These are phyloP conservation scores for Aspidiotus destructor DNA, from an alignment of 2,888 invertebrate species.

Conservation along the genomic window DNA sequence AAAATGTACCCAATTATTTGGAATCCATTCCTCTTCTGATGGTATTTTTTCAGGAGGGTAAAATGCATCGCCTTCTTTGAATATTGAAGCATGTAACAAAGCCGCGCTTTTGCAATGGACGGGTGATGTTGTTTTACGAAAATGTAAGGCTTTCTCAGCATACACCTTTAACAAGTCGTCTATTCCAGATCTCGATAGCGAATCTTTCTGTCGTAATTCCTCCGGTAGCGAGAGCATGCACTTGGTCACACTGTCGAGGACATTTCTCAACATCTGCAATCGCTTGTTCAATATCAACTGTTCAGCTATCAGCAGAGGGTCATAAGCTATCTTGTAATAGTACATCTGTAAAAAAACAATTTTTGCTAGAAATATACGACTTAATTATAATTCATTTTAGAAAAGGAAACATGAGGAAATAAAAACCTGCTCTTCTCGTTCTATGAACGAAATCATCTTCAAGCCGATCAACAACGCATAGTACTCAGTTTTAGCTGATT, in stretches of 20 bases:
- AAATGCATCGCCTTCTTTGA: conserved; percentile 24
- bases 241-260: conserved; percentile 44
- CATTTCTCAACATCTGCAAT: conserved; percentile 54
- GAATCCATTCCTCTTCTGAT: conserved; percentile 67
- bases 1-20: conserved; percentile 50
- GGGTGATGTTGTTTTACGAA: conserved; percentile 45
- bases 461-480: conserved; percentile 12
- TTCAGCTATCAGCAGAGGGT: conserved; percentile 67
- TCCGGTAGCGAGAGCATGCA: not conserved
- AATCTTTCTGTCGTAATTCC: not conserved
- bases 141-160: conserved; percentile 69
- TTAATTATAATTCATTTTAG: too few relatives aligned
- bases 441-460: conserved; percentile 13
- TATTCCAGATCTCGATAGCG: conserved; percentile 40
- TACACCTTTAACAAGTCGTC: conserved; percentile 62
- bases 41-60: conserved; percentile 56
- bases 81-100: conserved; percentile 32
- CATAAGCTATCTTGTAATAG: conserved; percentile 9
- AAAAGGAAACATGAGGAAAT: too few relatives aligned
- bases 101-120: conserved; percentile 40
- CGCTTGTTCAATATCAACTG: conserved; percentile 79
- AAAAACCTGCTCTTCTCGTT: conserved; percentile 14
- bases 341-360: not conserved
- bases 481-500: not conserved
- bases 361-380: too few relatives aligned